Base-by-base conservation (phyloP, 2,888 invertebrate genomes). In the Eupithecia dodoneata region DNA sequence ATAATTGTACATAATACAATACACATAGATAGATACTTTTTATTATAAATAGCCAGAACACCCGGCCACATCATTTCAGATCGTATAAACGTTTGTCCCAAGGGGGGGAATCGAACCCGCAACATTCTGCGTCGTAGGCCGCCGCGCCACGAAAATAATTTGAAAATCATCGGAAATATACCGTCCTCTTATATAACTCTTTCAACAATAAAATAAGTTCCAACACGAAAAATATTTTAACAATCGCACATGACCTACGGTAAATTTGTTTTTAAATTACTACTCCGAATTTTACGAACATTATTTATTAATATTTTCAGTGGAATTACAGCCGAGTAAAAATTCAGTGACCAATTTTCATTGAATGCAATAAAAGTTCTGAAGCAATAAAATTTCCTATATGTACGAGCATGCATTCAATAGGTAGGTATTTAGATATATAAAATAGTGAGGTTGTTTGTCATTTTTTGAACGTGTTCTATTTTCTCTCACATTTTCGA, bases 281-380 rank as follows among this genome's bases (percentile, higher is more conserved):
- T 13, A 15, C 63, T 30, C 18, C 18, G 12, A 63, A 63, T 63
- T 63, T 63, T 12, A 63, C 30, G 63, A 4, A 10, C 63, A 30
- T 30, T 63, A 63, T 63, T 63, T 66, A 66, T 2, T 66, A 42
- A 13, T 41, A 66, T 42, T 66, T 66, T 42, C 66, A 42, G 13
- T 66, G 15, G 42, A 66, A 15, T 66, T 66, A 66, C 15, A 15
- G 42, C 6, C 30, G 63, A 30, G 7, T 66, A 66, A 66, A 66
- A 66, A 70, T 70, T 70, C 69, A 44, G 69, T 70, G 66, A 42
- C 42, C 66, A 66, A 66, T 69, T 44, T 69, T 42, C 66, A 30
- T 63, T 63, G 30, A 63, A 63, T 63, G 63, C 63, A 30, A 63
- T 63, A 63, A 63, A 63, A 30, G 59, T 59, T 59, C 10, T 63